phyloP scores from a whole-genome alignment of 2,113 vertebrate species.

The Hystrix brachyura region DNA sequence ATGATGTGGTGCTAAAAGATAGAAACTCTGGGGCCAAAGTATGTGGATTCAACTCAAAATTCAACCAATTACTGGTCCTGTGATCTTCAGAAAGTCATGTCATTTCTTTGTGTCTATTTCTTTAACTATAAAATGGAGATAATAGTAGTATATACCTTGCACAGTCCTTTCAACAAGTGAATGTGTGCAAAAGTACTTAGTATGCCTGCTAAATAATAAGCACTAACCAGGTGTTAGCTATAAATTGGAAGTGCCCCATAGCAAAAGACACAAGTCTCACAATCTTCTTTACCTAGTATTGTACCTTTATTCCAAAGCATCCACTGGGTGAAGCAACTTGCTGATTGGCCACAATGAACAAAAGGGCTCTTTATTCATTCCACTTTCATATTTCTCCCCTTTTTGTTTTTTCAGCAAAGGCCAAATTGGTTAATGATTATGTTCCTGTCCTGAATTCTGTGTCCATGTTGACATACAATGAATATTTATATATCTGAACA shows the following conservation, averaged over 20 bases:
- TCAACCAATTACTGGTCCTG: not conserved
- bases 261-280: not conserved
- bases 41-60: not conserved
- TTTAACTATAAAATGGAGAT: conserved; percentile 9
- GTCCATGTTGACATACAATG: not conserved
- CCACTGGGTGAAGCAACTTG: not conserved
- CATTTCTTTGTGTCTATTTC: not conserved
- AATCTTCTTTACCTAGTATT: not conserved
- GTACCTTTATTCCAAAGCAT: conserved; percentile 1
- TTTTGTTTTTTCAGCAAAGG: conserved; percentile 53
- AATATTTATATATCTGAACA: conserved; percentile 37
- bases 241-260: not conserved
- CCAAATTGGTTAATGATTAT: conserved; percentile 39
- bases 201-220: not conserved
- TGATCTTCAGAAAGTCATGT: not conserved
- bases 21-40: not conserved
- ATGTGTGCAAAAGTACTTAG: conserved; percentile 35
- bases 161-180: not conserved
- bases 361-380: not conserved
- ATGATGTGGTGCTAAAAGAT: not conserved
- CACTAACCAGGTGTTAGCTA: not conserved
- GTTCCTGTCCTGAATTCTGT: conserved; percentile 12
- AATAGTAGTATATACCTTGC: not conserved
- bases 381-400: not conserved
- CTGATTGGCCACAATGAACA: not conserved